A percentile compares a stretch with the other conserved stretches of the same genome.
Evolutionary conservation across 2,113 vertebrate genomes (phyloP).

Genomic region (Pardalotus punctatus): DNA sequence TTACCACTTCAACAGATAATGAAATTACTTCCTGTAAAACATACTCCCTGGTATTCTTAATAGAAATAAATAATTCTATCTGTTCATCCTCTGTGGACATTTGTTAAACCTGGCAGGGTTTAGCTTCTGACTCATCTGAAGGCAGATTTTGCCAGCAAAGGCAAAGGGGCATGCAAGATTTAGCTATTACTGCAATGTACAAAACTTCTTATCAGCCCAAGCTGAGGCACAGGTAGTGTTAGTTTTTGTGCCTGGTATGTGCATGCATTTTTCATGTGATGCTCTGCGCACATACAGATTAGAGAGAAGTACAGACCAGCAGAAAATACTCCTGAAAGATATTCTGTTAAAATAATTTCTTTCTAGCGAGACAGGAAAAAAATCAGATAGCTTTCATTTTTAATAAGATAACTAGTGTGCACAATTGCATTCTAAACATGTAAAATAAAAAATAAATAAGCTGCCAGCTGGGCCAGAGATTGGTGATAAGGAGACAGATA

Average conservation of each 20-base stretch:
- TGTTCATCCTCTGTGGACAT: conserved; percentile 5
- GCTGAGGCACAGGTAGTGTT: background rate
- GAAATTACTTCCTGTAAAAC: conserved; percentile 39
- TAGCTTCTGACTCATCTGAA: conserved; percentile 24
- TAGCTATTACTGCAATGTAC: background rate
- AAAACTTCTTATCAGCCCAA: background rate
- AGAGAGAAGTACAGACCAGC: background rate
- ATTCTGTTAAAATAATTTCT: background rate
- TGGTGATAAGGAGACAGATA: background rate
- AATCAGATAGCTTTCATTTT: background rate
- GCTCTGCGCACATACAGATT: background rate
- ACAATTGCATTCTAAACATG: background rate
- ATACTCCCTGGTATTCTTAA: conserved; percentile 36
- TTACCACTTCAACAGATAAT: conserved; percentile 33
- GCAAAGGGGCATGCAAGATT: background rate
- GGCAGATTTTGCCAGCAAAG: conserved; percentile 14
- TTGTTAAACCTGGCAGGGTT: conserved; percentile 24
- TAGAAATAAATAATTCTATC: conserved; percentile 43
- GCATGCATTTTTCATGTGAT: background rate
- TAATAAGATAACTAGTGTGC: background rate
- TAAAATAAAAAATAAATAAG: background rate
- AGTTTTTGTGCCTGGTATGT: background rate
- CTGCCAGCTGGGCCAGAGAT: background rate
- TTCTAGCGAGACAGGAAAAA: background rate
- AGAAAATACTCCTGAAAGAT: background rate